Evolutionary conservation across 2,888 invertebrate species (phyloP).

Genomic region (Ochlodes sylvanus): DNA sequence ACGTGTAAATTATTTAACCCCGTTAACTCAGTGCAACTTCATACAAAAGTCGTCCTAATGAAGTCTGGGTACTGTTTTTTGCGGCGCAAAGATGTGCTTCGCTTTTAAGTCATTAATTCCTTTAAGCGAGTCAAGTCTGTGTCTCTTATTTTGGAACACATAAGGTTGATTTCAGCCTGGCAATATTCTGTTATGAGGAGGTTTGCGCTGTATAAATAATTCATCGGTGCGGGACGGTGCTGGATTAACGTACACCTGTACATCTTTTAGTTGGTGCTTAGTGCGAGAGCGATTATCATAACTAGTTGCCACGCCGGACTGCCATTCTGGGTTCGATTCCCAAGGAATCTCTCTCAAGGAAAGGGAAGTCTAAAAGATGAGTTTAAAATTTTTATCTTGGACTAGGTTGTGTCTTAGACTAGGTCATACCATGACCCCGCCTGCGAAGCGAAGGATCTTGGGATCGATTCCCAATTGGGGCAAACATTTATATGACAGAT

Average conservation of each 20-base stretch:
- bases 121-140: neutral
- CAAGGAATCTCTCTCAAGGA: too few relatives aligned
- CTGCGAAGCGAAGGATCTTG: too few relatives aligned
- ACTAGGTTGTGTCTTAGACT: too few relatives aligned
- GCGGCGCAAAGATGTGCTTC: conserved; percentile 35
- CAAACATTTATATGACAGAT: too few relatives aligned
- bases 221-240: conserved; percentile 27
- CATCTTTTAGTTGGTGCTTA: conserved; percentile 42
- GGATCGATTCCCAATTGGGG: too few relatives aligned
- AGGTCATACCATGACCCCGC: too few relatives aligned
- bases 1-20: conserved; percentile 35
- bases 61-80: conserved; percentile 34
- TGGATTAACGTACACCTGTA: conserved; percentile 37
- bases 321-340: neutral
- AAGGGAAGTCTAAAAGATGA: too few relatives aligned
- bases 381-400: too few relatives aligned
- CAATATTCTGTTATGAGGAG: neutral
- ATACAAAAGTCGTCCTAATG: conserved; percentile 36
- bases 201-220: conserved; percentile 29
- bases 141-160: neutral
- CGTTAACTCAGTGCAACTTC: conserved; percentile 34
- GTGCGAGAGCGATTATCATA: conserved; percentile 39
- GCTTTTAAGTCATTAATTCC: conserved; percentile 24
- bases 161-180: conserved; percentile 12
- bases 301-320: conserved; percentile 30